phyloP scores from a whole-genome alignment of 2,113 vertebrate species.

The Tonatia bakeri region DNA sequence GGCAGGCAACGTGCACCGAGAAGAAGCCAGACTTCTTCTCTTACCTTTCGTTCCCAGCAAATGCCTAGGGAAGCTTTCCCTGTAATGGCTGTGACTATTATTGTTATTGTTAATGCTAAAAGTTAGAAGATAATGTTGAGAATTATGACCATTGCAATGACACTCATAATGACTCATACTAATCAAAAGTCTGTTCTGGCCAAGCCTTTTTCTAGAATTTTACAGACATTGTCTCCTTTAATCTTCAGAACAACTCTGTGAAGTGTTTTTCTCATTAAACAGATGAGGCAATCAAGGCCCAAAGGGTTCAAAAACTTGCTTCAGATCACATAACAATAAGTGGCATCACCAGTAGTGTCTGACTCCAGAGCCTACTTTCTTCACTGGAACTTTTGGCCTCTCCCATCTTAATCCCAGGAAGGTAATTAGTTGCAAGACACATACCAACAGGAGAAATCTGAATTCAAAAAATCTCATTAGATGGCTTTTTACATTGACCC shows the following conservation, averaged over 20 bases:
- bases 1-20: not conserved
- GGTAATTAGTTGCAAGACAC: not conserved
- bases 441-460: not conserved
- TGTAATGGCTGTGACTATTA: not conserved
- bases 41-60: not conserved
- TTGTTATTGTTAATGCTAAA: not conserved
- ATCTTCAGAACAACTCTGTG: not conserved
- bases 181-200: not conserved
- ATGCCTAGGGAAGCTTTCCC: not conserved
- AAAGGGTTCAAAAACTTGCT: not conserved
- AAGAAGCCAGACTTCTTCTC: not conserved
- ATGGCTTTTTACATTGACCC: not conserved
- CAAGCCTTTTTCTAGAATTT: not conserved
- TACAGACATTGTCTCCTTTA: not conserved
- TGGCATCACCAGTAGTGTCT: not conserved
- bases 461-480: not conserved
- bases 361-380: not conserved
- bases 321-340: not conserved
- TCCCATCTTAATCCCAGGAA: not conserved
- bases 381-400: not conserved
- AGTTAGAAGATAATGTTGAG: not conserved
- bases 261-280: conserved; percentile 2
- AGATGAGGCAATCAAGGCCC: not conserved
- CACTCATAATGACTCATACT: not conserved
- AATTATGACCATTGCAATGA: not conserved